A percentile compares a stretch with the other conserved stretches of the same genome.
These are phyloP conservation scores for Lamellibrachia columna DNA, from an alignment of 2,888 invertebrate genomes.

Conservation along the genomic window DNA sequence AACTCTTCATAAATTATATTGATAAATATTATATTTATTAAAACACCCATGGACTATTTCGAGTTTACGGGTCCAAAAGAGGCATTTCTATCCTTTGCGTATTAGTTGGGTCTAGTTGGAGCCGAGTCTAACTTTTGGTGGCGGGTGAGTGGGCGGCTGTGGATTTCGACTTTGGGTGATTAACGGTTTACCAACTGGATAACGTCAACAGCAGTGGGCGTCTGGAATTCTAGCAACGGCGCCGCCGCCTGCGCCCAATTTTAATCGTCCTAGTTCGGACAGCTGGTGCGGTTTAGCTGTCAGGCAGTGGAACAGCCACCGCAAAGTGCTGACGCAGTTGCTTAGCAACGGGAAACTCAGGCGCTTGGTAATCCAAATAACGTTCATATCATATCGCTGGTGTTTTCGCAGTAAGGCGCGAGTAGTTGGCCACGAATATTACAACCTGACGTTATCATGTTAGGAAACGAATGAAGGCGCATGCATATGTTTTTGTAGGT, in stretches of 20 bases:
- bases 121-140: background rate
- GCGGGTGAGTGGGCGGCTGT: background rate
- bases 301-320: background rate
- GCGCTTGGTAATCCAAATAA: background rate
- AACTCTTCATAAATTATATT: too few species aligned
- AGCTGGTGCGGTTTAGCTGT: background rate
- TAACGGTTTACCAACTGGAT: background rate
- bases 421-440: background rate
- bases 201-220: conserved; percentile 1
- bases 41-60: background rate
- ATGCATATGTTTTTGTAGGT: background rate
- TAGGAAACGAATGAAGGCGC: background rate
- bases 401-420: background rate
- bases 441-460: background rate
- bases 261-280: background rate
- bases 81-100: background rate
- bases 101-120: background rate
- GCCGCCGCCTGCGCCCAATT: background rate
- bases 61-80: background rate
- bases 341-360: background rate
- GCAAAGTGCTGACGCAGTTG: background rate
- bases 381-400: background rate
- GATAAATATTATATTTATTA: too few species aligned
- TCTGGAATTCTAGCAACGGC: background rate
- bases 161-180: background rate